phyloP scores from a whole-genome alignment of 2,888 invertebrate species.

The Nebria salina region DNA sequence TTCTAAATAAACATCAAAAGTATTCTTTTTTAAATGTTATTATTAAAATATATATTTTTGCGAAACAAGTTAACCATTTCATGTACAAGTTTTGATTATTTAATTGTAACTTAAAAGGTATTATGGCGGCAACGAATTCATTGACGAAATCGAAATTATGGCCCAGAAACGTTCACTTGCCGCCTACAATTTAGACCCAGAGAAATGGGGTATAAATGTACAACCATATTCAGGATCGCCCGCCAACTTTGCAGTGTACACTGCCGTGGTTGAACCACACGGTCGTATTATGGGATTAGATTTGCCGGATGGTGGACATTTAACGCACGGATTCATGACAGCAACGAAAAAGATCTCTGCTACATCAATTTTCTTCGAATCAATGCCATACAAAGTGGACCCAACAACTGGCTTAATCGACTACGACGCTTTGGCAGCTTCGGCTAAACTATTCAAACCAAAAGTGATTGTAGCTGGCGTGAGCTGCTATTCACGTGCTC shows the following conservation, averaged over 20 bases:
- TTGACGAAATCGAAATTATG: constrained; percentile 91
- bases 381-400: constrained; percentile 95
- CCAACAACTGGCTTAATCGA: constrained; percentile 88
- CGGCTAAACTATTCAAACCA: constrained; percentile 89
- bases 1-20: too few relatives aligned
- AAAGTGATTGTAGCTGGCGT: constrained; percentile 93
- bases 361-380: constrained; percentile 97
- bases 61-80: too few relatives aligned
- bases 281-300: constrained; percentile 97
- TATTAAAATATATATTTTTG: too few relatives aligned
- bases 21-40: too few relatives aligned
- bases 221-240: constrained; percentile 96
- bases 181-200: constrained; percentile 81
- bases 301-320: constrained; percentile 96
- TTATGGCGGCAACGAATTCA: constrained; percentile 96
- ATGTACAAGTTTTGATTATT: background rate
- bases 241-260: constrained; percentile 97
- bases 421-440: constrained; percentile 86
- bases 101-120: constrained; percentile 70
- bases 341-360: constrained; percentile 92
- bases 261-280: constrained; percentile 84
- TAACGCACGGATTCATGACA: constrained; percentile 93
- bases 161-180: constrained; percentile 89
- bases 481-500: constrained; percentile 91
- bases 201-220: constrained; percentile 97